Base-by-base conservation (phyloP, 2,113 vertebrate genomes). In the Carassius carassius region DNA sequence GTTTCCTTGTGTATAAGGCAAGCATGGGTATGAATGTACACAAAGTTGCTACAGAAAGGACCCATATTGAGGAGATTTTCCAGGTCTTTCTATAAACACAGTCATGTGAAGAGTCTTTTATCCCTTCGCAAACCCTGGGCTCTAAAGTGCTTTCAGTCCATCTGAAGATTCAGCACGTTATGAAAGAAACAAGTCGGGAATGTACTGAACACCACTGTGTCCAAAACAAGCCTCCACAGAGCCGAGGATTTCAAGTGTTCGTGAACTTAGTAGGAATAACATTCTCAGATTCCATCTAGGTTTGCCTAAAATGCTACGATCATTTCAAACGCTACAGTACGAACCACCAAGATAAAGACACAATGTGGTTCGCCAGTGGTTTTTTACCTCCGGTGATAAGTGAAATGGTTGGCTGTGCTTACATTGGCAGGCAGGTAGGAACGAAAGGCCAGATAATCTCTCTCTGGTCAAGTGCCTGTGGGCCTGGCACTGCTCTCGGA, bases 81-180 rank as follows among this genome's bases (percentile, higher is more conserved):
- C 81, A 44, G 81, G 78, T 65, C 75, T 84, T 86, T 70, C 72
- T 51, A 73, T 72, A 25, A 78, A 78, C 73, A 84, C 62, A 65
- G 73, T 63, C n/a, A 25, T 73, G 37, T 83, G 63, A 86, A 86
- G 63, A 73, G 35, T 41, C 67, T 74, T 75, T 84, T 81, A 62
- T 84, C 51, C n/a, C 14, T 44, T 37, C 1, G 5, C 6, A 70
- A 51, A 78, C 60, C 80, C 29, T 29, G 44, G 21, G 12, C 84
- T 78, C 35, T 62, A 78, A 86, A 79, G 65, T 73, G 75, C 70
- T 77, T 76, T 44, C 49, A 84, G 60, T 84, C 25, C 32, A 84
- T 29, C 67, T n/a, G 69, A 75, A 87, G 82, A 12, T 81, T 32
- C 81, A 79, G 65, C 75, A 83, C 25, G 35, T 83, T 35, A 58